These are phyloP conservation scores for Chrosomus eos DNA, from an alignment of 2,797 vertebrate genomes.

Conservation along the genomic window DNA sequence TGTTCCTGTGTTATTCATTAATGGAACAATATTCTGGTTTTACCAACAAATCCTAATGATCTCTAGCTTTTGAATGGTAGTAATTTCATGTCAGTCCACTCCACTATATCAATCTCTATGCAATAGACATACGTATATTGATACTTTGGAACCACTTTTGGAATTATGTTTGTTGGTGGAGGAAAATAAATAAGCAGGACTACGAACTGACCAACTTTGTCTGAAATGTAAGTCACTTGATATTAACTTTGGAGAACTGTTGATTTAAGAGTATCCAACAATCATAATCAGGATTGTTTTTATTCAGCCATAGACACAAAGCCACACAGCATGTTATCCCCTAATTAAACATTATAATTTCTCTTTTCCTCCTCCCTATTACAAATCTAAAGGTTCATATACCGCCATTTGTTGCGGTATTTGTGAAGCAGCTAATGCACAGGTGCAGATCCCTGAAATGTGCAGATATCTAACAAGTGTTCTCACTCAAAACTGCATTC, in stretches of 20 bases:
- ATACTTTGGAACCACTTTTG: too few species aligned
- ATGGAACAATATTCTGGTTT: too few species aligned
- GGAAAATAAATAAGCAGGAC: background rate
- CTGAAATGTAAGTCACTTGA: background rate
- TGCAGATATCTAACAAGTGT: slow-evolving; percentile 25
- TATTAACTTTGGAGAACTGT: background rate
- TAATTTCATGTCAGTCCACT: background rate
- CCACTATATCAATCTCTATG: background rate
- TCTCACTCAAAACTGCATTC: slow-evolving; percentile 30
- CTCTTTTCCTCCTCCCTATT: background rate
- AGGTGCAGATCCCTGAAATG: background rate
- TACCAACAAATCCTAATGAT: background rate
- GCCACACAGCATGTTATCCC: too few species aligned
- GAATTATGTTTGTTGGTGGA: too few species aligned
- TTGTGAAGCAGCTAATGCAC: background rate
- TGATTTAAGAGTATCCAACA: background rate
- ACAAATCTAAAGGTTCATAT: background rate
- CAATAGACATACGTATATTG: too few species aligned
- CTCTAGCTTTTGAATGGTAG: background rate
- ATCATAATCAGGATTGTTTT: background rate
- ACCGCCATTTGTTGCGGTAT: background rate
- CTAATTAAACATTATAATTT: background rate
- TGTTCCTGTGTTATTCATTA: too few species aligned
- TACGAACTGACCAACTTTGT: background rate
- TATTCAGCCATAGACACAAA: background rate